A percentile compares a stretch with the other conserved stretches of the same genome.
These are phyloP conservation scores for Ceratosolen fusciceps DNA, from an alignment of 1,140 invertebrate genomes.

Conservation along the genomic window DNA sequence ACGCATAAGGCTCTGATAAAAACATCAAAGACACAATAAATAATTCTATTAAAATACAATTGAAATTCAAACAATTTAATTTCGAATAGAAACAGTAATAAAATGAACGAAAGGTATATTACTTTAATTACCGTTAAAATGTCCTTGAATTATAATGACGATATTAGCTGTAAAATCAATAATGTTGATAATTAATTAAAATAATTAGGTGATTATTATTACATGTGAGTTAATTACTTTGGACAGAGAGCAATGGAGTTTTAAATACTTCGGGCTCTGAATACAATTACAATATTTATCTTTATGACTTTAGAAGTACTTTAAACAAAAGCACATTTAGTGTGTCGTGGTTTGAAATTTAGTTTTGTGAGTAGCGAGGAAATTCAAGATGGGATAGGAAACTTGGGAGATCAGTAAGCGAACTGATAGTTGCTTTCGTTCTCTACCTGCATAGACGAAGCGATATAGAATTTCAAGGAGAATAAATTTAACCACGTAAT, in stretches of 20 bases:
- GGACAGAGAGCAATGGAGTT: not conserved
- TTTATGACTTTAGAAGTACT: not conserved
- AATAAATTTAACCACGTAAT: constrained; percentile 36
- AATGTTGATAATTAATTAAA: not conserved
- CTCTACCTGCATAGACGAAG: not conserved
- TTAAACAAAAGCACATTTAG: constrained; percentile 13
- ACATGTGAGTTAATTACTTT: not conserved
- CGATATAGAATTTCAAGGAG: constrained; percentile 24
- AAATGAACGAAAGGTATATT: too few species aligned
- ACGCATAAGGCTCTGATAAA: too few species aligned
- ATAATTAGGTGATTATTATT: not conserved
- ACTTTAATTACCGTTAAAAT: too few species aligned
- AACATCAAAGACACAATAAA: too few species aligned
- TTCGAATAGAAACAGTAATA: too few species aligned
- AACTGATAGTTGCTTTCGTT: not conserved
- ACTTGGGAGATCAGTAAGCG: not conserved
- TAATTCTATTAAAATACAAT: too few species aligned
- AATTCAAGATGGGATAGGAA: constrained; percentile 2
- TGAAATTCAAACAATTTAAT: too few species aligned
- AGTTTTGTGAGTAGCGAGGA: not conserved
- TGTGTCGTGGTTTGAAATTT: not conserved
- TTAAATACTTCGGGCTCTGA: not conserved
- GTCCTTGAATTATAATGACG: too few species aligned
- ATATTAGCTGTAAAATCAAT: too few species aligned
- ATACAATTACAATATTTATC: not conserved